A percentile compares a stretch with the other conserved stretches of the same genome.
Evolutionary conservation across 2,888 invertebrate species (phyloP).

Genomic region (Troides oblongomaculatus): DNA sequence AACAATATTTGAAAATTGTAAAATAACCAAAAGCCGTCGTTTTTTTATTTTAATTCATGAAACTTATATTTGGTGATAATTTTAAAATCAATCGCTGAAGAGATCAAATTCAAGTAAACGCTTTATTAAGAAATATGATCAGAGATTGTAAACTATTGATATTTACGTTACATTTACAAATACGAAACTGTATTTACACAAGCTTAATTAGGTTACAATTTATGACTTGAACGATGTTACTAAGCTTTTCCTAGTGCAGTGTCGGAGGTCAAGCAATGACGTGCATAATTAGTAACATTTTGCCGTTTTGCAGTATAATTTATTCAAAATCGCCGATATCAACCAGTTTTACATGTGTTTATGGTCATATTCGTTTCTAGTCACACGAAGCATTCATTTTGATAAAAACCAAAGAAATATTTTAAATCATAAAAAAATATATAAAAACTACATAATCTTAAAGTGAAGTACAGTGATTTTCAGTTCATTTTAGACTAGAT

Average conservation of each 20-base stretch:
- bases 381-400: neutral
- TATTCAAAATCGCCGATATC: constrained; percentile 7
- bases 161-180: too few relatives aligned
- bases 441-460: neutral
- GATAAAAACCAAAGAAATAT: neutral
- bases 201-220: constrained; percentile 8
- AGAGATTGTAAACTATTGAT: too few relatives aligned
- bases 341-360: constrained; percentile 3
- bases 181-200: neutral
- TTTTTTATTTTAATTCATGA: too few relatives aligned
- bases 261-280: constrained; percentile 16
- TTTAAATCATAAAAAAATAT: too few relatives aligned
- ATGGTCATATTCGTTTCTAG: neutral
- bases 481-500: neutral
- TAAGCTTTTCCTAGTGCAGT: constrained; percentile 11
- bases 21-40: too few relatives aligned
- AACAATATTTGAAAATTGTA: too few relatives aligned
- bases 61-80: too few relatives aligned
- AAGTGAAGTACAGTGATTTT: neutral
- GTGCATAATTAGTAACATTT: constrained; percentile 26
- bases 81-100: too few relatives aligned
- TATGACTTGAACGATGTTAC: constrained; percentile 1
- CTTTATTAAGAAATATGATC: too few relatives aligned
- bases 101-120: too few relatives aligned
- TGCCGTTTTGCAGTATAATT: constrained; percentile 15